Base-by-base conservation (phyloP, 2,113 vertebrate species). In the Pitta sordida region DNA sequence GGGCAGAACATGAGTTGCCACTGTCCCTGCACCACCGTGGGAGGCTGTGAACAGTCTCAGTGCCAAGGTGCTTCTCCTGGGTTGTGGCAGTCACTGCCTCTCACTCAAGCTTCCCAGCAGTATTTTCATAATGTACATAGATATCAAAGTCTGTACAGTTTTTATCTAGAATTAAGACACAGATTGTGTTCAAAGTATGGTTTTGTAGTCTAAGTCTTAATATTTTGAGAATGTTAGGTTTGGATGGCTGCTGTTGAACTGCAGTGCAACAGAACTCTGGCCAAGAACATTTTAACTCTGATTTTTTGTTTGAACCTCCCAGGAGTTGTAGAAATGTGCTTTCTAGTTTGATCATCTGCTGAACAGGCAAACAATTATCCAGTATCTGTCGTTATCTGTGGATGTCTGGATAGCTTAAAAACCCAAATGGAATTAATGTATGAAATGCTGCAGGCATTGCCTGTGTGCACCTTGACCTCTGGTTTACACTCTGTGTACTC, bases 91-190 rank as follows among this genome's bases (percentile, higher is more conserved):
- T 18, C 18, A 0, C 24, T 41, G 69, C 64, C 60, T 69, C 77
- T 41, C 64, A 6, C 32, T 64, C 51, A 11, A 4, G 55, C 55
- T 77, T 56, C 60, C 51, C 84, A 53, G 53, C 59, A 48, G 46
- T 26, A 2, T 48, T 34, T 43, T 13, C 0, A 1, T 29, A 13
- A 7, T 20, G 19, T 27, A 41, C 12, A 9, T 1, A 60, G 41
- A 17, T 26, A 29, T 0, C 1, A 17, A 78, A 71, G 14, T 27
- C 39, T 23, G 6, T 62, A n/a, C n/a, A 44, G 56, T 48, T 73
- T 68, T 83, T 51, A 23, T 88, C 37, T 79, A 30, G 44, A 63
- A 49, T 32, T 11, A 58, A 69, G 49, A 44, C 24, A 17, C 1
- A 4, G 26, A n/a, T 93, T 86, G 55, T 83, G 8, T 46, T 70